phyloP scores from a whole-genome alignment of 2,888 invertebrate species.

The Apotomis betuletana region DNA sequence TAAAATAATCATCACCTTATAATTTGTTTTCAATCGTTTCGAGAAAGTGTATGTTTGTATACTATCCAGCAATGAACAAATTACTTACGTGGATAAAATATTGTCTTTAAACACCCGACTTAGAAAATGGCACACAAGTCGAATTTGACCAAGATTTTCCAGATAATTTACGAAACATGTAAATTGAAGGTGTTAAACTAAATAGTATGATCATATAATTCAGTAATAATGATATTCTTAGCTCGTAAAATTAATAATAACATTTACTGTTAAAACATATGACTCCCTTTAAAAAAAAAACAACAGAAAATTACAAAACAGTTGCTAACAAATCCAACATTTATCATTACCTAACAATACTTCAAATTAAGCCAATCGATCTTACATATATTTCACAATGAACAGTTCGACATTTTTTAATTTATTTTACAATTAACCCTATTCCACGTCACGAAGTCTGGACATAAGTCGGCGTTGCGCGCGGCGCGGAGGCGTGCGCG shows the following conservation, averaged over 20 bases:
- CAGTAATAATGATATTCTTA: slow-evolving; percentile 25
- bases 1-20: background rate
- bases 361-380: slow-evolving; percentile 60
- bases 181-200: too few species aligned
- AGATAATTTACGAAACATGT: slow-evolving; percentile 44
- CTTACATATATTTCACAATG: slow-evolving; percentile 43
- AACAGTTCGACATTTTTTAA: slow-evolving; percentile 36
- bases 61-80: slow-evolving; percentile 1
- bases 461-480: slow-evolving; percentile 29
- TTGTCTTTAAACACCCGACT: slow-evolving; percentile 43
- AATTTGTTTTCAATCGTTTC: background rate
- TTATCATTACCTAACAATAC: slow-evolving; percentile 71
- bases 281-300: slow-evolving; percentile 62
- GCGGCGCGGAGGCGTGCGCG: background rate
- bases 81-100: slow-evolving; percentile 25
- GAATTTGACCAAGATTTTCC: slow-evolving; percentile 48
- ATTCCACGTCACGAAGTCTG: slow-evolving; percentile 37
- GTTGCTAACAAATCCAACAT: slow-evolving; percentile 69
- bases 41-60: slow-evolving; percentile 13
- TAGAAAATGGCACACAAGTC: slow-evolving; percentile 65
- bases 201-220: too few species aligned
- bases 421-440: slow-evolving; percentile 35
- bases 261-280: slow-evolving; percentile 42
- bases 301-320: slow-evolving; percentile 72
- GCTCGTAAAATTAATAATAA: slow-evolving; percentile 34